phyloP scores from a whole-genome alignment of 2,888 invertebrate genomes.

The Alloplasta piceator region DNA sequence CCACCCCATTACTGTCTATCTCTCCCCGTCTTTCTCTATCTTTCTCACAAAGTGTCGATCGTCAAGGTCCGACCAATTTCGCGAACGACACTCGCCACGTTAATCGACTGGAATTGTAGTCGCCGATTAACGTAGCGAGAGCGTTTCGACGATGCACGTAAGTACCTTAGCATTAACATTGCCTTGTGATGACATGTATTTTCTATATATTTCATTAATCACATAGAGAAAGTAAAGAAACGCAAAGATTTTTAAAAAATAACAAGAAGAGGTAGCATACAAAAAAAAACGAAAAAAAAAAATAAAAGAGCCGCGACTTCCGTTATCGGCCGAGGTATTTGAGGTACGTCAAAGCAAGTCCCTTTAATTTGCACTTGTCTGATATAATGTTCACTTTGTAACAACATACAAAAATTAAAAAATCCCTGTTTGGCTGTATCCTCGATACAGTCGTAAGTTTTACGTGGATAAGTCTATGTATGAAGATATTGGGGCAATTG shows the following conservation, averaged over 20 bases:
- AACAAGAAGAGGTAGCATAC: background rate
- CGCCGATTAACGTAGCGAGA: conserved; percentile 62
- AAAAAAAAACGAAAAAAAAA: conserved; percentile 30
- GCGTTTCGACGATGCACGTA: conserved; percentile 66
- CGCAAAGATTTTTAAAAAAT: conserved; percentile 19
- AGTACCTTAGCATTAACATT: conserved; percentile 60
- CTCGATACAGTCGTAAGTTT: no score
- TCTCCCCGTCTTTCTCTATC: conserved; percentile 22
- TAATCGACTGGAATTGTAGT: conserved; percentile 47
- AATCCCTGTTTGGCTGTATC: no score
- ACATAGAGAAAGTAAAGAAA: conserved; percentile 52
- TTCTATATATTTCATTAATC: conserved; percentile 57
- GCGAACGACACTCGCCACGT: conserved; percentile 60
- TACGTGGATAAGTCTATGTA: no score
- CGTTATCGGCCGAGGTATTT: conserved; percentile 64
- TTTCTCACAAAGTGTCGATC: conserved; percentile 53
- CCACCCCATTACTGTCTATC: conserved; percentile 2
- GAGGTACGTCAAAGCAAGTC: conserved; percentile 66
- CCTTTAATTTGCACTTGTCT: conserved; percentile 52
- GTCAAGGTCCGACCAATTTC: conserved; percentile 51
- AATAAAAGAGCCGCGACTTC: conserved; percentile 42
- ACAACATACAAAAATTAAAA: no score
- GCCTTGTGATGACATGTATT: conserved; percentile 68
- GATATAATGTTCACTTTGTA: no score
- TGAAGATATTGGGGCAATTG: no score